phyloP scores from a whole-genome alignment of 2,797 vertebrate species.

The Luscinia luscinia region DNA sequence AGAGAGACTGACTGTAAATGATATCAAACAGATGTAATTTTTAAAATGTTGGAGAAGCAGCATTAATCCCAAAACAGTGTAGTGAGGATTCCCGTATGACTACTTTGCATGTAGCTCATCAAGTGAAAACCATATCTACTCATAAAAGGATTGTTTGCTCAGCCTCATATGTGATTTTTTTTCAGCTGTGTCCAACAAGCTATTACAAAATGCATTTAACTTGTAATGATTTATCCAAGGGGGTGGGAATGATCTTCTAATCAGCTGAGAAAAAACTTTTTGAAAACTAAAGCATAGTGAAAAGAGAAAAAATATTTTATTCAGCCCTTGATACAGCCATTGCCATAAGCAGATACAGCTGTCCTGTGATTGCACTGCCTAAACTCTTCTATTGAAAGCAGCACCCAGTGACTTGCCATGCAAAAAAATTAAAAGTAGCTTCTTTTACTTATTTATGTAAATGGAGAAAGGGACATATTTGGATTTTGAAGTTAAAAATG shows the following conservation, averaged over 20 bases:
- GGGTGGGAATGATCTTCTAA: constrained; percentile 2
- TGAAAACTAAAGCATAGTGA: background rate
- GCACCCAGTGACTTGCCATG: background rate
- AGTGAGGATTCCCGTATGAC: background rate
- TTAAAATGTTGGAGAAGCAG: background rate
- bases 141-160: constrained; percentile 30
- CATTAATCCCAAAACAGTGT: constrained; percentile 35
- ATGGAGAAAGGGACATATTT: background rate
- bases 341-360: background rate
- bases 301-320: background rate
- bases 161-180: constrained; percentile 30
- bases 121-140: background rate
- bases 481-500: background rate
- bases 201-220: constrained; percentile 42
- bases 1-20: constrained; percentile 59
- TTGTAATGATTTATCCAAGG: constrained; percentile 3
- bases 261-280: constrained; percentile 1
- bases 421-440: background rate
- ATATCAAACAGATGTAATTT: constrained; percentile 68
- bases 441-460: background rate
- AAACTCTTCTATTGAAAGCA: background rate
- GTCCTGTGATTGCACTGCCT: background rate
- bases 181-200: constrained; percentile 38
- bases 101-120: constrained; percentile 37
- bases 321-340: background rate